Evolutionary conservation across 92 coral and sea anemone genomes (phyloP).

Genomic region (Porites divaricata): DNA sequence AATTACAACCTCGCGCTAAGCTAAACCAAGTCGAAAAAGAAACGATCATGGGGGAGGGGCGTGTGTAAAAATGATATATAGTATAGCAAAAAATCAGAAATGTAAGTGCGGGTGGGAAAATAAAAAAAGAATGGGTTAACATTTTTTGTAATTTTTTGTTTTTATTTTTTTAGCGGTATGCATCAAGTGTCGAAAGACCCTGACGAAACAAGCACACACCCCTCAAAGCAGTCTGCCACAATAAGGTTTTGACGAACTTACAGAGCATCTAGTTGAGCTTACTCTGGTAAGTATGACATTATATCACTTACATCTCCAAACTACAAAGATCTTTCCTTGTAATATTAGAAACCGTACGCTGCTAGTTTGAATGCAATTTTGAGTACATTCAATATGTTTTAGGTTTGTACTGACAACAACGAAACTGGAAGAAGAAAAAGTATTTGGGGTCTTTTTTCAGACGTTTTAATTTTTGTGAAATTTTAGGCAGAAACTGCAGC

Average conservation of each 20-base stretch:
- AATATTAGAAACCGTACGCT: constrained; percentile 10
- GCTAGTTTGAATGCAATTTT: constrained; percentile 6
- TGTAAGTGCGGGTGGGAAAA: too few relatives aligned
- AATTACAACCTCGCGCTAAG: too few relatives aligned
- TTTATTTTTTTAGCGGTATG: constrained; percentile 23
- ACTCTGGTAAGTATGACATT: constrained; percentile 42
- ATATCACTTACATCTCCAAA: background rate
- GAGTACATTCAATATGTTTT: constrained; percentile 8
- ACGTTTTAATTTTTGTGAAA: background rate
- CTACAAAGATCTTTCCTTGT: constrained; percentile 14
- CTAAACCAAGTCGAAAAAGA: too few relatives aligned
- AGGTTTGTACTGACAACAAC: constrained; percentile 2
- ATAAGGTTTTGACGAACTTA: constrained; percentile 21
- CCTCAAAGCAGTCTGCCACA: constrained; percentile 14
- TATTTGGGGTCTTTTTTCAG: constrained; percentile 6
- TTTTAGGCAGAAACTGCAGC: background rate
- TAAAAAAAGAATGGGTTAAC: background rate
- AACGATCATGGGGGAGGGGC: too few relatives aligned
- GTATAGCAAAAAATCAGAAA: too few relatives aligned
- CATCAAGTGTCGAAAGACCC: constrained; percentile 32
- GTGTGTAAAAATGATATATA: too few relatives aligned
- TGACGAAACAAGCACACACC: background rate
- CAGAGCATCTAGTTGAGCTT: constrained; percentile 37
- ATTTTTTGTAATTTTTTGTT: background rate
- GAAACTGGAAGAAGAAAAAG: constrained; percentile 11